Percentiles rank a stretch among this genome's conserved stretches.
Conservation (phyloP, 2,797 vertebrate genomes). For the Danio aesculapii region DNA sequence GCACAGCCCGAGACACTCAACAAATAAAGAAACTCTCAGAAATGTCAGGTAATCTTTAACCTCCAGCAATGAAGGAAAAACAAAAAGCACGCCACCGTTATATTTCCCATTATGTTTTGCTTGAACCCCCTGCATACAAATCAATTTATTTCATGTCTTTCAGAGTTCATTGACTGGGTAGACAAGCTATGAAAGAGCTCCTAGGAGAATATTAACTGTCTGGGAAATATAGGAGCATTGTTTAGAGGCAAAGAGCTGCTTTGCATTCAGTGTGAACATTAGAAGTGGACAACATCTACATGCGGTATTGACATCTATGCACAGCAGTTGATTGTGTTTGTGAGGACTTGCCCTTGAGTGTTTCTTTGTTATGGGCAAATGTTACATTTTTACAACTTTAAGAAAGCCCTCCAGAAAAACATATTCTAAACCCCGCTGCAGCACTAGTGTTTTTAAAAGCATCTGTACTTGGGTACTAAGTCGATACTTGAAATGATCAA, state of each 20-base stretch:
- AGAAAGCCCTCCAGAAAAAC: background rate
- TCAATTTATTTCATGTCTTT: slow-evolving; percentile 58
- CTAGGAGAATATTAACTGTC: slow-evolving; percentile 56
- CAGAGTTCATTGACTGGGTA: slow-evolving; percentile 52
- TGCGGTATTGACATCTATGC: background rate
- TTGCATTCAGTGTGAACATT: slow-evolving; percentile 31
- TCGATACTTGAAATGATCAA: no score
- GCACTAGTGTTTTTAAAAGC: no score
- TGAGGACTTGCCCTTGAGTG: slow-evolving; percentile 6
- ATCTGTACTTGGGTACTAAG: no score
- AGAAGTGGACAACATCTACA: slow-evolving; percentile 28
- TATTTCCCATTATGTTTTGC: slow-evolving; percentile 53
- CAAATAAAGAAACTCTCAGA: slow-evolving; percentile 41
- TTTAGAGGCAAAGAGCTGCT: slow-evolving; percentile 53
- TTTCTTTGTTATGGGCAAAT: background rate
- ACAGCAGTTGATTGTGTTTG: background rate
- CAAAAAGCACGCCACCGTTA: slow-evolving; percentile 46
- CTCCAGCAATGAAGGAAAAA: slow-evolving; percentile 41
- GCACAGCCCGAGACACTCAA: slow-evolving; percentile 1
- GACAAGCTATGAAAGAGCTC: slow-evolving; percentile 55
- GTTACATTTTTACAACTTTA: background rate
- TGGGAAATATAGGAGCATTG: slow-evolving; percentile 48
- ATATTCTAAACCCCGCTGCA: no score
- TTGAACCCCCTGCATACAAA: slow-evolving; percentile 52
- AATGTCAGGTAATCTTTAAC: slow-evolving; percentile 50